Evolutionary conservation across 1,140 invertebrate species (phyloP), one percentile per base, ranked within the genome.

Genomic region (Phymastichus coffea): DNA sequence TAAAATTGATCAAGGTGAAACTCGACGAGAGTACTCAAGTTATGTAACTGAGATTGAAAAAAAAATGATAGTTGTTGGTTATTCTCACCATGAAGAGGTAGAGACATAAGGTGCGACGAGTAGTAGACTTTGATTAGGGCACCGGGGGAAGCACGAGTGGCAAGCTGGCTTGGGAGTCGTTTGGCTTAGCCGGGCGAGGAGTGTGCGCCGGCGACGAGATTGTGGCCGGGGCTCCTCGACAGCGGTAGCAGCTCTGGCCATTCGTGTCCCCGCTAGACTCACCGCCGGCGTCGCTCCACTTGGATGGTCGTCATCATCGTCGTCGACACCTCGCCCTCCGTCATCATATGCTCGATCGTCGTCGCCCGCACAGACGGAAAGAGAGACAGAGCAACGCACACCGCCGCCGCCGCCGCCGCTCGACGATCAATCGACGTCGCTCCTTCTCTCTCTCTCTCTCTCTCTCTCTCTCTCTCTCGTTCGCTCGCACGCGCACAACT

Each of bases 381-480:
- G n/a, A n/a, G n/a, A n/a, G n/a, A n/a, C n/a, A n/a, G n/a, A n/a
- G 44, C 44, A 25, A 25, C 25, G 19, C 23, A 10, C 4, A 22
- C 19, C 23, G 28, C 12, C 15, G 41, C 22, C 38, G 41, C 41
- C n/a, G 41, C 41, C 25, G 41, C 41, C 3, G 22, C 20, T 44
- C 15, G 17, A n/a, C 48, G 57, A 59, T 59, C 57, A 59, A 59
- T 59, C 57, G 57, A 59, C 57, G 28, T 59, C 41, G 22, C 28
- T 44, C 19, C 37, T 44, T 48, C 35, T 54, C 25, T 51, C 44
- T 17, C 35, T 57, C 33, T 56, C 43, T n/a, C 30, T 20, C n/a
- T n/a, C n/a, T n/a, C 20, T 38, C 14, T 40, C 22, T 47, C 3
- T 4, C 35, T 49, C 26, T 28, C 14, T n/a, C 15, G 7, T 35